A percentile compares a stretch with the other conserved stretches of the same genome.
phyloP scores from a whole-genome alignment of 1,140 invertebrate species.

The Atopsyche davidsoni region DNA sequence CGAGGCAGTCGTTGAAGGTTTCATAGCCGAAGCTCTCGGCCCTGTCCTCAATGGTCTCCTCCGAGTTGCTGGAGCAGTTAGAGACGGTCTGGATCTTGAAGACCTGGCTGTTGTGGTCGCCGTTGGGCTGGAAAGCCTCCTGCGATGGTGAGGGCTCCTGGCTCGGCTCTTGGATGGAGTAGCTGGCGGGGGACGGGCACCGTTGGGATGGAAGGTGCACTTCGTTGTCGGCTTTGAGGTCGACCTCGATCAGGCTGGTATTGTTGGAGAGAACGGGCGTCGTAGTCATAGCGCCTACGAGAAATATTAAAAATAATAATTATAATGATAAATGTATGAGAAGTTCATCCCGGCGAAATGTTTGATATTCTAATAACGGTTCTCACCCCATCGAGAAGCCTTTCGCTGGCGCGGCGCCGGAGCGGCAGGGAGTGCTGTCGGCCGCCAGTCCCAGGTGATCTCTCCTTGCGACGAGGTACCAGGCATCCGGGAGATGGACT shows the following conservation, averaged over 20 bases:
- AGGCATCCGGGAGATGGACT: background rate
- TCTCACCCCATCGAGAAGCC: constrained; percentile 39
- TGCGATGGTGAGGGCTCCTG: background rate
- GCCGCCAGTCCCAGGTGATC: constrained; percentile 46
- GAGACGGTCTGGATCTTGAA: constrained; percentile 27
- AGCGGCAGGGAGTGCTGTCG: constrained; percentile 25
- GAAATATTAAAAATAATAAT: background rate
- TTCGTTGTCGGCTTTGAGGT: constrained; percentile 11
- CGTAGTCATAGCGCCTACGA: constrained; percentile 5
- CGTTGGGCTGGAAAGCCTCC: background rate
- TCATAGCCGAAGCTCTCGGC: background rate
- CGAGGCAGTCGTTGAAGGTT: background rate
- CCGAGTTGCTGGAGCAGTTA: background rate
- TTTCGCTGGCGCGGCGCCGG: constrained; percentile 23
- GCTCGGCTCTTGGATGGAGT: background rate
- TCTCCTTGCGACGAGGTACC: constrained; percentile 35
- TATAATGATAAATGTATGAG: too few species aligned
- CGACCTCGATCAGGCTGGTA: constrained; percentile 15
- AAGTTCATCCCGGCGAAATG: too few species aligned
- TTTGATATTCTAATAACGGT: background rate
- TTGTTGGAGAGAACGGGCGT: constrained; percentile 9
- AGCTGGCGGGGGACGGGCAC: background rate
- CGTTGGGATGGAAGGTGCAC: constrained; percentile 3
- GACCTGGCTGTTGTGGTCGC: background rate
- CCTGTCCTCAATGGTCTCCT: background rate